Evolutionary conservation across 37 sponge, comb jelly and placozoan genomes (phyloP).

Genomic region (Chondrosia reniformis): DNA sequence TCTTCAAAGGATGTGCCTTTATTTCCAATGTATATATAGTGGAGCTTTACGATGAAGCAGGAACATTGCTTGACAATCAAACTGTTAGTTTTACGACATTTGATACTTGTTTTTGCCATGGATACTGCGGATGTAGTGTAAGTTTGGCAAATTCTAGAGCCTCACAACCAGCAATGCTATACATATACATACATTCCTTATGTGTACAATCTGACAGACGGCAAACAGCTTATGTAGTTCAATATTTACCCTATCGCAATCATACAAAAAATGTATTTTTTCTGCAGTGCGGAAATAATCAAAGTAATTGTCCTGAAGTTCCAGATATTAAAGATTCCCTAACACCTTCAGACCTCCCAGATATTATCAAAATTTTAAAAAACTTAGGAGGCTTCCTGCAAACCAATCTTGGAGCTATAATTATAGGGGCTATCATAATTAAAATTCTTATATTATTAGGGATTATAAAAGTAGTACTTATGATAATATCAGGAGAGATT

Average conservation of each 20-base stretch:
- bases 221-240: no score
- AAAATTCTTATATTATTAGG: slow-evolving; percentile 44
- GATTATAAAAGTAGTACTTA: slow-evolving; percentile 49
- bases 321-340: slow-evolving; percentile 20
- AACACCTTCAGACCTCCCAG: not conserved
- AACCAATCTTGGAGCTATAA: slow-evolving; percentile 22
- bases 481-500: slow-evolving; percentile 54
- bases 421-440: slow-evolving; percentile 33
- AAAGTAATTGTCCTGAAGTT: slow-evolving; percentile 54
- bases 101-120: slow-evolving; percentile 84
- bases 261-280: no score
- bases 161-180: not conserved
- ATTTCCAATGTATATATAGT: slow-evolving; percentile 32
- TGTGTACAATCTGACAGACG: not conserved
- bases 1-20: not conserved
- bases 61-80: slow-evolving; percentile 58
- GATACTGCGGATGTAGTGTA: slow-evolving; percentile 78
- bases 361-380: not conserved
- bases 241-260: no score
- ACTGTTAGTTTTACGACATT: slow-evolving; percentile 69
- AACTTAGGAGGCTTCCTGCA: slow-evolving; percentile 6
- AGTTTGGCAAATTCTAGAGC: not conserved
- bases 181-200: not conserved
- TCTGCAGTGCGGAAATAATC: slow-evolving; percentile 66
- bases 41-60: slow-evolving; percentile 44